Base-by-base conservation (phyloP, 2,113 vertebrate species). In the Ovis canadensis region DNA sequence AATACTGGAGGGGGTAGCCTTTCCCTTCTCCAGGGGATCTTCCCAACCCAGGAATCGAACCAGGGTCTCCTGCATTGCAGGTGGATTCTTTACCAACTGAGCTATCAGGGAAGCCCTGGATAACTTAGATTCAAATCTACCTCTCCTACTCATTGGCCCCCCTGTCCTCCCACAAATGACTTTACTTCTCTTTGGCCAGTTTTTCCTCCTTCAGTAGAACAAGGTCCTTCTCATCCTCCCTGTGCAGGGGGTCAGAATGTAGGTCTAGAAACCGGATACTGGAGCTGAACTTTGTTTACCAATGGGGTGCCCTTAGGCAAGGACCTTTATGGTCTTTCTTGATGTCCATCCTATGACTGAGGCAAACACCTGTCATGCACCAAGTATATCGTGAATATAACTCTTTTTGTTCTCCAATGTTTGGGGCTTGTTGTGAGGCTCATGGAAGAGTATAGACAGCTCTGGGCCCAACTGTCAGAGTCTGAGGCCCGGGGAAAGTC, bases 121-220 rank as follows among this genome's bases (percentile, higher is more conserved):
- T 19, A 77, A 19, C 77, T 84, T 87, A 77, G 45, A 82, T 78
- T 88, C 86, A 90, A 48, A 80, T 84, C 82, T 67, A 57, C 25
- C 52, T 17, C 9, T 94, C 50, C 43, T 52, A 25, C 17, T 62
- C 16, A 5, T 23, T 43, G 52, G 8, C 4, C 5, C 5, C 5
- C 25, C 5, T 55, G 52, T 52, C 25, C 43, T 90, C 50, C 50
- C 36, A 14, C 52, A 74, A 80, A 36, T 1, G 31, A 23, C 43
- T n/a, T 7, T 23, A 19, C 50, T 15, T 71, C 6, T 87, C 40
- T 40, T 40, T 19, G 4, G 27, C 40, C 29, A 27, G 13, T 7
- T 33, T 29, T 43, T 31, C 80, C 45, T 87, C 40, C 3, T 3
- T 23, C 36, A 23, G 19, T 6, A 19, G 57, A 77, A 27, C 2